These are phyloP conservation scores for Elaphurus davidianus DNA, from an alignment of 2,113 vertebrate species.

Conservation along the genomic window DNA sequence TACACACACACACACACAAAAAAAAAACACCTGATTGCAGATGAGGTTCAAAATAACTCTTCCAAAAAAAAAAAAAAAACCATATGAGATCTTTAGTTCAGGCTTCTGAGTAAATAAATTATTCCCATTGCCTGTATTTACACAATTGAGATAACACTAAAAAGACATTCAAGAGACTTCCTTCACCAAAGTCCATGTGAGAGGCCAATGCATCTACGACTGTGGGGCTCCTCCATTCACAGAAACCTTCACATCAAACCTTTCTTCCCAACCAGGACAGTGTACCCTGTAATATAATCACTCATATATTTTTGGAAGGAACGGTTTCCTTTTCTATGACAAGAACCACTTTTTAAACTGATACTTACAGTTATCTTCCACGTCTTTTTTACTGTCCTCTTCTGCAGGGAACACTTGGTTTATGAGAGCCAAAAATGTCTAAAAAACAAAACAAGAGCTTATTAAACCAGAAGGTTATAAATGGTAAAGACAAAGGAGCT, in stretches of 20 bases:
- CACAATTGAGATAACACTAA: neutral
- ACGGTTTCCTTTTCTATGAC: neutral
- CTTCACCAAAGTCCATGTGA: neutral
- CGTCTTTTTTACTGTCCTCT: constrained; percentile 94
- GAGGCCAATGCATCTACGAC: neutral
- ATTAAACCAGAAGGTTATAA: constrained; percentile 1
- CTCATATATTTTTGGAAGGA: neutral
- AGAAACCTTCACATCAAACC: neutral
- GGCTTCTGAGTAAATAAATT: neutral
- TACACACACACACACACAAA: neutral
- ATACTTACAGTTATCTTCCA: constrained; percentile 97
- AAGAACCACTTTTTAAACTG: neutral
- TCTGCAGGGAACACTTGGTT: constrained; percentile 98
- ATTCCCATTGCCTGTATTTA: neutral
- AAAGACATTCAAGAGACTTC: neutral
- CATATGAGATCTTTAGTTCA: neutral
- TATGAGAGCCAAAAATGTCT: constrained; percentile 93
- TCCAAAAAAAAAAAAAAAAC: neutral
- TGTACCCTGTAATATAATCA: neutral
- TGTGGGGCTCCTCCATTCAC: neutral
- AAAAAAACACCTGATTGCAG: neutral
- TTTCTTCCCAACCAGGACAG: neutral
- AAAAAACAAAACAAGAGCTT: constrained; percentile 67
- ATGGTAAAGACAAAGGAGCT: constrained; percentile 6
- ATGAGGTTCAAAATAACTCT: neutral